phyloP scores from a whole-genome alignment of 1,140 invertebrate genomes.

The Ylistrum balloti region DNA sequence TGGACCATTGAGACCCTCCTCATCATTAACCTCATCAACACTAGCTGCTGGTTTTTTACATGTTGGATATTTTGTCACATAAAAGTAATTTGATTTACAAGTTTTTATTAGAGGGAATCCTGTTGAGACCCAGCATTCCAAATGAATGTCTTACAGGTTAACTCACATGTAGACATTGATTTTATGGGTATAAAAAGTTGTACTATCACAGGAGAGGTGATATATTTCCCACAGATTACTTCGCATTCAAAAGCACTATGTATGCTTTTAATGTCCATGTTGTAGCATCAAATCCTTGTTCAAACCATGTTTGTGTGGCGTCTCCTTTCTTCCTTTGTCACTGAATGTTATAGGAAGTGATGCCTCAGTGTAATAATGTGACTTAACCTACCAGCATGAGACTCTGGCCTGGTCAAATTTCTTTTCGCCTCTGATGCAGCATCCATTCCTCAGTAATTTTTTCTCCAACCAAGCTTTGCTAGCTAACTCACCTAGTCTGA shows the following conservation, averaged over 20 bases:
- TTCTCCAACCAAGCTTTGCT: too few relatives aligned
- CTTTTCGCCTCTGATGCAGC: not conserved
- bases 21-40: not conserved
- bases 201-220: not conserved
- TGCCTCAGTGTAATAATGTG: too few relatives aligned
- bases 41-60: not conserved
- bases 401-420: too few relatives aligned
- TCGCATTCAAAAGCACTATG: not conserved
- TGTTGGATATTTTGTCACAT: not conserved
- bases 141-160: not conserved
- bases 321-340: not conserved
- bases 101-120: not conserved
- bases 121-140: not conserved
- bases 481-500: too few relatives aligned
- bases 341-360: too few relatives aligned
- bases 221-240: not conserved
- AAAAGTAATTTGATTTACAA: not conserved
- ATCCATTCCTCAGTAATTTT: too few relatives aligned
- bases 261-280: not conserved
- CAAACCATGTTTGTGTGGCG: not conserved
- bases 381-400: too few relatives aligned
- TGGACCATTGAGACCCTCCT: not conserved
- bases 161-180: not conserved
- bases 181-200: not conserved
- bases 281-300: slow-evolving; percentile 2